Evolutionary conservation across 2,113 vertebrate genomes (phyloP).

Genomic region (Columba janthina): DNA sequence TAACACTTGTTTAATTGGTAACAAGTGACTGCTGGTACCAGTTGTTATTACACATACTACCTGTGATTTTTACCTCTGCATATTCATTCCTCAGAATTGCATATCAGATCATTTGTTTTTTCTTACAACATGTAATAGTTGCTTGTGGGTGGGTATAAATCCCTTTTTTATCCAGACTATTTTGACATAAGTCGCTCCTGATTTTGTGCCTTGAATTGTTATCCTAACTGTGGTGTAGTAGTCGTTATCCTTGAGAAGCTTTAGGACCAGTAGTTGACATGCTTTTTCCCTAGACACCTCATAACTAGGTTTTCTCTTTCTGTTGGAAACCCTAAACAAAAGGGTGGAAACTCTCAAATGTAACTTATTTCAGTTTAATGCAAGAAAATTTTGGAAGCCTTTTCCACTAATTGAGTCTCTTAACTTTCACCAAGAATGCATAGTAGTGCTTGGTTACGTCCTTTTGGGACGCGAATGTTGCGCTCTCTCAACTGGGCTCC

Average conservation of each 20-base stretch:
- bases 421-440: not conserved
- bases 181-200: not conserved
- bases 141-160: not conserved
- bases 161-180: not conserved
- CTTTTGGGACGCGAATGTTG: not conserved
- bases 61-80: fast-evolving
- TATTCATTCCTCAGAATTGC: not conserved
- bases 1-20: not conserved
- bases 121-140: not conserved
- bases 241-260: fast-evolving
- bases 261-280: not conserved
- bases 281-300: not conserved
- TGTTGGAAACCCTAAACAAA: not conserved
- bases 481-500: not conserved
- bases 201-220: not conserved
- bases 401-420: not conserved
- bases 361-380: not conserved
- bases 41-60: not conserved
- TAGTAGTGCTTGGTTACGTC: no score
- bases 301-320: not conserved
- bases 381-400: not conserved
- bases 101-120: not conserved
- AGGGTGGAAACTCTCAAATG: not conserved
- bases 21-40: not conserved
- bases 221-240: not conserved